Evolutionary conservation across 92 coral and sea anemone species (phyloP), one percentile per base, ranked within the genome.

Genomic region (Zoanthus gigantus): DNA sequence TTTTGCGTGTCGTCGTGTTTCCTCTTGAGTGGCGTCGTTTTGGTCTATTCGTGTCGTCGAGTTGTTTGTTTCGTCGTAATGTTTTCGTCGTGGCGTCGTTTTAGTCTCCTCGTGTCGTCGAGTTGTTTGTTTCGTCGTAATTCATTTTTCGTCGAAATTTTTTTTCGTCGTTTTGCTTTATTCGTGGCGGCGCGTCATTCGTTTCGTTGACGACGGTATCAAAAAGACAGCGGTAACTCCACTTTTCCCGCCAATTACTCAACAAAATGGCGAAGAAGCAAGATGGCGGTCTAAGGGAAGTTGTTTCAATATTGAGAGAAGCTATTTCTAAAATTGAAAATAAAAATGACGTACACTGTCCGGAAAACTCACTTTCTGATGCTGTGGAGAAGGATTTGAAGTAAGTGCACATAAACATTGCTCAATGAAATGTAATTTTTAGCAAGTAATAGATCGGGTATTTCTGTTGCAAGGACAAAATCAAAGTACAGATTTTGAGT

Each of bases 371-470:
- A 57, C 15, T 46, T 77, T 77, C 34, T 57, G 83, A 48, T 57
- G 83, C 83, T 52, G 83, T 77, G 83, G 66, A 78, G 83, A 60
- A 66, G 50, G 83, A 78, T 78, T 78, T 53, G 83, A 78, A 78
- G 83, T 78, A 78, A 78, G 83, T 50, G 37, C 63, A 14, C 83
- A 66, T 60, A 78, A 78, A 46, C 31, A 56, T 78, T 52, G 46
- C 69, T 78, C 44, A 13, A 50, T 14, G 48, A 50, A 78, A 53
- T 32, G 65, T 57, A 16, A 57, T 57, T 57, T 57, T 57, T n/a
- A 66, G 30, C 72, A n/a, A 66, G 30, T 2, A 5, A n/a, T 66
- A 66, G 72, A 66, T 66, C 34, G 72, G 17, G 28, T 29, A 66
- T 66, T 66, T 66, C 72, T 66, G 32, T 66, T 66, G 72, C 72